Evolutionary conservation across 2,113 vertebrate species (phyloP).

Genomic region (Furnarius figulus): DNA sequence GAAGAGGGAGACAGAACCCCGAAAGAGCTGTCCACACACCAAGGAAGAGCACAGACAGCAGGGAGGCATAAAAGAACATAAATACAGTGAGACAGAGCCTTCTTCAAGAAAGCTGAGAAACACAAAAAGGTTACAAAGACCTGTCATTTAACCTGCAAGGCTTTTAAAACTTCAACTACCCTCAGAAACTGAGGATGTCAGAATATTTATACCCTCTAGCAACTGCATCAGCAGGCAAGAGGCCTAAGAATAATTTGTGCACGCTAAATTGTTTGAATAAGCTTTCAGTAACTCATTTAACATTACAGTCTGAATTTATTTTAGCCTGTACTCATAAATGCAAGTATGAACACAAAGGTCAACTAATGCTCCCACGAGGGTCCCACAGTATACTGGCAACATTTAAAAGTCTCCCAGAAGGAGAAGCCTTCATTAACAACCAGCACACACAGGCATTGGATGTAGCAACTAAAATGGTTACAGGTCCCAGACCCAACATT

Average conservation of each 20-base stretch:
- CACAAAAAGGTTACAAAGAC: not conserved
- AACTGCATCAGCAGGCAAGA: not conserved
- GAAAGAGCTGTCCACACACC: not conserved
- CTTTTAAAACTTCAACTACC: not conserved
- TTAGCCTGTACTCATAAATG: not conserved
- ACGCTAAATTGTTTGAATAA: not conserved
- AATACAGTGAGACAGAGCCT: not conserved
- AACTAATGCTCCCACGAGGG: not conserved
- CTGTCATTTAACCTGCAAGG: not conserved
- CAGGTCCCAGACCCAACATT: not conserved
- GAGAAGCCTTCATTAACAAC: not conserved
- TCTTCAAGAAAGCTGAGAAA: not conserved
- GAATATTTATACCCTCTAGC: not conserved
- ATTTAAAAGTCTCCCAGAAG: not conserved
- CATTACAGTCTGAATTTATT: not conserved
- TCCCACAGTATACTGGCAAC: not conserved
- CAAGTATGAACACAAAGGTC: not conserved
- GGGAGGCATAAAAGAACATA: fast-evolving
- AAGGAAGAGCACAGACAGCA: not conserved
- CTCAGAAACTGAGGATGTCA: not conserved
- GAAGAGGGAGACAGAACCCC: not conserved
- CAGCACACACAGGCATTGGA: not conserved
- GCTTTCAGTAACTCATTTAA: conserved; percentile 27
- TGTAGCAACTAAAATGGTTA: not conserved
- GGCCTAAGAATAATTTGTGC: not conserved